A percentile compares a stretch with the other conserved stretches of the same genome.
Evolutionary conservation across 2,797 vertebrate species (phyloP).

Genomic region (Acestrorhynchus altus): DNA sequence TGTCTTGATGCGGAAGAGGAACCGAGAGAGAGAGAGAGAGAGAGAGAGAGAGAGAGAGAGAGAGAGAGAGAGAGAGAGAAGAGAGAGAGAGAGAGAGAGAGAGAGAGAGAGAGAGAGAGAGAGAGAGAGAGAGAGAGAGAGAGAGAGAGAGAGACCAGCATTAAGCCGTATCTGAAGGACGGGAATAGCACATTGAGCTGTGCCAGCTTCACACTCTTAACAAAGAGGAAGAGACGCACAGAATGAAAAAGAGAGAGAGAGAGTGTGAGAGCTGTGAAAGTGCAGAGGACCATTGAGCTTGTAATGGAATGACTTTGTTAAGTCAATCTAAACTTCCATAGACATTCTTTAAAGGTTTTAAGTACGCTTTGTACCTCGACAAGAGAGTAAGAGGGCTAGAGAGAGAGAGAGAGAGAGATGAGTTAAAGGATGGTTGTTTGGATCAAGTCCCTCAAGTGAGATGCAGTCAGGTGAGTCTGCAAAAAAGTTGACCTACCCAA

Average conservation of each 20-base stretch:
- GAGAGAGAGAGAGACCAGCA: conserved; percentile 50
- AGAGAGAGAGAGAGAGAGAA: conserved; percentile 17
- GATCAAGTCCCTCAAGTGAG: conserved; percentile 43
- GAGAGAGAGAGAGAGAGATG: neutral
- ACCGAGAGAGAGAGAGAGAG: conserved; percentile 39
- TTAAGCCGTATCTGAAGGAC: conserved; percentile 73
- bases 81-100: conserved; percentile 50
- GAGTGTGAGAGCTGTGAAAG: neutral
- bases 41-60: conserved; percentile 35
- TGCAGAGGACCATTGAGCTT: neutral
- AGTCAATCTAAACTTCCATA: neutral
- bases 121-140: conserved; percentile 14
- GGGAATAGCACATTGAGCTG: conserved; percentile 73
- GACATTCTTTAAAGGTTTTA: neutral
- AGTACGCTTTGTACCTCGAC: neutral
- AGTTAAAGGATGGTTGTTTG: conserved; percentile 29
- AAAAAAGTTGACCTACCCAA: neutral
- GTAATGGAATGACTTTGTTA: neutral
- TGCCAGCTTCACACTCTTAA: conserved; percentile 38
- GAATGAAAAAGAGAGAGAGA: neutral
- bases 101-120: conserved; percentile 33
- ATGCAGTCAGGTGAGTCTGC: conserved; percentile 49
- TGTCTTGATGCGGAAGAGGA: conserved; percentile 50
- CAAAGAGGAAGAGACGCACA: conserved; percentile 12
- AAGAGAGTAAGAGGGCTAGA: neutral